A percentile compares a stretch with the other conserved stretches of the same genome.
phyloP scores from a whole-genome alignment of 1,140 invertebrate species.

The Cherax destructor region DNA sequence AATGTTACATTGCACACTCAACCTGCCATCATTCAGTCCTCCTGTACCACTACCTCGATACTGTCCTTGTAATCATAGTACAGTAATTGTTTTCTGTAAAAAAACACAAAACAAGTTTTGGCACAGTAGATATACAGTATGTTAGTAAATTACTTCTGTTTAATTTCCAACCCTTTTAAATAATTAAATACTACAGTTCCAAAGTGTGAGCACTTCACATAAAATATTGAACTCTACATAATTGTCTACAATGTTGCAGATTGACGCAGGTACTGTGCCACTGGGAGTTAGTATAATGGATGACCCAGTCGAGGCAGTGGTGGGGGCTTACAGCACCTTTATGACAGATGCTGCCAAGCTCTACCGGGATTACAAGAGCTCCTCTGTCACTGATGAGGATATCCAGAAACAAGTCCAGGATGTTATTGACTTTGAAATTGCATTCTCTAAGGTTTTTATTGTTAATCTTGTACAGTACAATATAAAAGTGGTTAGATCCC shows the following conservation, averaged over 20 bases:
- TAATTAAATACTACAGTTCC: too few species aligned
- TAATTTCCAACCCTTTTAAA: too few species aligned
- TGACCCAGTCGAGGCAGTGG: slow-evolving; percentile 74
- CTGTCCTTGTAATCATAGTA: too few species aligned
- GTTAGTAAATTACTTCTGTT: too few species aligned
- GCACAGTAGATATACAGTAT: too few species aligned
- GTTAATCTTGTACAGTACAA: neutral
- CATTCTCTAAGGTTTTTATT: slow-evolving; percentile 37
- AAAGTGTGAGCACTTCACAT: too few species aligned
- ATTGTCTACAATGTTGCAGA: neutral
- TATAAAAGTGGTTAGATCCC: neutral
- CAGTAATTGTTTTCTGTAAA: too few species aligned
- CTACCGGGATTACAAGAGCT: slow-evolving; percentile 82
- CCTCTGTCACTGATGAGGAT: slow-evolving; percentile 75
- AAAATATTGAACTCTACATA: too few species aligned
- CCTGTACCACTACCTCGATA: too few species aligned
- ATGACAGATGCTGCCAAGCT: slow-evolving; percentile 85
- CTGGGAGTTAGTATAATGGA: slow-evolving; percentile 6
- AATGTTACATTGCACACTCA: too few species aligned
- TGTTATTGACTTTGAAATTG: slow-evolving; percentile 85
- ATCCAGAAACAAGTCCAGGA: slow-evolving; percentile 80
- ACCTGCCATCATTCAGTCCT: too few species aligned
- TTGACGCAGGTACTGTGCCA: slow-evolving; percentile 33
- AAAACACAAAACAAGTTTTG: too few species aligned
- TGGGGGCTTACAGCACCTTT: slow-evolving; percentile 85